Conservation (phyloP, 2,888 invertebrate genomes). For the Drosophila borealis region DNA sequence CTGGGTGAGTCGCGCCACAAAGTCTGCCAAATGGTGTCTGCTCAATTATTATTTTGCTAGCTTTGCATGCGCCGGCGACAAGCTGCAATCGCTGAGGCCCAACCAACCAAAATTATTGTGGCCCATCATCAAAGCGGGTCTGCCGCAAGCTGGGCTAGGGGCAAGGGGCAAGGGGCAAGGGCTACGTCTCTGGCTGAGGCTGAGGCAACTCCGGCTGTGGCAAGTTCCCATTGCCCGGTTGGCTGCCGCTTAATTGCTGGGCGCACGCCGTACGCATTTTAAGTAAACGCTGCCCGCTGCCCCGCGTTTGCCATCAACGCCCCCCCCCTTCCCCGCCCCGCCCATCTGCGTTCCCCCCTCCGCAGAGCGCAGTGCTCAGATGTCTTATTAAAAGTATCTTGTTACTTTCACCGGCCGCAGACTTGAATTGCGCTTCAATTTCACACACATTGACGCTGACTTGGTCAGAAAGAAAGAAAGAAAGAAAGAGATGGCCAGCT, state of each 20-base stretch:
- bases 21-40: slow-evolving; percentile 55
- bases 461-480: slow-evolving; percentile 4
- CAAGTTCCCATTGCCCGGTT: slow-evolving; percentile 11
- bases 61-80: slow-evolving; percentile 27
- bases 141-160: neutral
- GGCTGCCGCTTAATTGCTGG: slow-evolving; percentile 52
- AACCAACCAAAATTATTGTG: neutral
- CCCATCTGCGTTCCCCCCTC: neutral
- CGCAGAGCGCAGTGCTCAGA: slow-evolving; percentile 42
- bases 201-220: slow-evolving; percentile 3
- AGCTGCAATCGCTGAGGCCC: neutral
- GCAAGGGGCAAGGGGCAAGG: slow-evolving; percentile 2
- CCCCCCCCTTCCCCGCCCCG: too few species aligned
- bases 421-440: slow-evolving; percentile 79
- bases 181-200: neutral
- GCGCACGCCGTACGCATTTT: slow-evolving; percentile 69
- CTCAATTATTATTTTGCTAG: slow-evolving; percentile 54
- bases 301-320: too few species aligned
- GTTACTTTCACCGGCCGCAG: slow-evolving; percentile 76
- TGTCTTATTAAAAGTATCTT: slow-evolving; percentile 82
- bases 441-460: slow-evolving; percentile 57
- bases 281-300: slow-evolving; percentile 49
- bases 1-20: slow-evolving; percentile 65
- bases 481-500: slow-evolving; percentile 1
- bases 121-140: slow-evolving; percentile 25